Conservation (phyloP, 2,888 invertebrate species). For the Enchytraeus crypticus region DNA sequence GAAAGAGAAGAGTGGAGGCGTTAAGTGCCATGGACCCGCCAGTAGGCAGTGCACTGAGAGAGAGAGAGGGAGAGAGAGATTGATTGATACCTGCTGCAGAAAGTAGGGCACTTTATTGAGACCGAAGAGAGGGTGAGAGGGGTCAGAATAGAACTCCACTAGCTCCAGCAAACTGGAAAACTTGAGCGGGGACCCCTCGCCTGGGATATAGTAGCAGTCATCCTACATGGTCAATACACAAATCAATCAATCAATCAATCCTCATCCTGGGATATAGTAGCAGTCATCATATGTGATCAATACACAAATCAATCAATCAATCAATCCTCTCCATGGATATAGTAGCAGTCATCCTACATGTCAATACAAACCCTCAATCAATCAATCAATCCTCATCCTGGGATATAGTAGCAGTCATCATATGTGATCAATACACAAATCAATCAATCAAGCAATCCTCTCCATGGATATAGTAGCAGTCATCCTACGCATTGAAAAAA, state of each 20-base stretch:
- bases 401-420: too few species aligned
- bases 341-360: conserved; percentile 73
- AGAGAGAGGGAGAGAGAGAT: too few species aligned
- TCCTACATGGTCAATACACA: conserved; percentile 53
- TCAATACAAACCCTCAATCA: not conserved
- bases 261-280: too few species aligned
- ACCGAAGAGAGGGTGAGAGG: conserved; percentile 50
- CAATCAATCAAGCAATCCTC: too few species aligned
- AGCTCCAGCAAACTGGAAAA: conserved; percentile 89
- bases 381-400: not conserved
- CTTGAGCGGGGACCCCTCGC: conserved; percentile 74
- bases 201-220: conserved; percentile 73
- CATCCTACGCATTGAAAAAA: conserved; percentile 55
- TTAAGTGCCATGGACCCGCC: too few species aligned
- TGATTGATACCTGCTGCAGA: conserved; percentile 16
- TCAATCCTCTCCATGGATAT: conserved; percentile 60
- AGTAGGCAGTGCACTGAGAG: too few species aligned
- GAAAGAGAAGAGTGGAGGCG: too few species aligned
- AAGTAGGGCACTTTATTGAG: conserved; percentile 8
- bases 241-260: not conserved
- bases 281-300: too few species aligned
- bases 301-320: too few species aligned
- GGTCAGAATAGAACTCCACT: conserved; percentile 79
- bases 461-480: conserved; percentile 71
- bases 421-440: too few species aligned